A percentile compares a stretch with the other conserved stretches of the same genome.
Evolutionary conservation across 2,113 vertebrate species (phyloP).

Genomic region (Paradoxurus hermaphroditus): DNA sequence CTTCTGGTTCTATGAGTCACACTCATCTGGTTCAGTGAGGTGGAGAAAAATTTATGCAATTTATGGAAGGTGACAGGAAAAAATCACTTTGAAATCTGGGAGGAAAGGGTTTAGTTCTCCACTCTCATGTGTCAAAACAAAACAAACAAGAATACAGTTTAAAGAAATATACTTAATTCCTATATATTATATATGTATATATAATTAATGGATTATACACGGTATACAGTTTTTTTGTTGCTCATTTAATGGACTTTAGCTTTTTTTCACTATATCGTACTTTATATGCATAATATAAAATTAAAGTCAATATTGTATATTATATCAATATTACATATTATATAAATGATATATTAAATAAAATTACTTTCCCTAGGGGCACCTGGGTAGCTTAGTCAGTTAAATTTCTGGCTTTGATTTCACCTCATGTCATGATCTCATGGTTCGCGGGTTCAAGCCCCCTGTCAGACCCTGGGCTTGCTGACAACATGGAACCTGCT

Average conservation of each 20-base stretch:
- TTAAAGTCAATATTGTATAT: background rate
- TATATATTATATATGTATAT: background rate
- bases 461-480: too few species aligned
- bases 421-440: too few species aligned
- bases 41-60: background rate
- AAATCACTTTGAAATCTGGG: background rate
- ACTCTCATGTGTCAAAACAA: background rate
- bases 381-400: too few species aligned
- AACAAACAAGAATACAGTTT: background rate
- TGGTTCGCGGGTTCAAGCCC: too few species aligned
- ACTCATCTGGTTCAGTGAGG: background rate
- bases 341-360: too few species aligned
- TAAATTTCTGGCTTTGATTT: too few species aligned
- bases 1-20: constrained; percentile 21
- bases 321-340: background rate
- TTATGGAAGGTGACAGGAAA: background rate
- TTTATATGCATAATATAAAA: background rate
- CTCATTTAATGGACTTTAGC: background rate
- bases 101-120: background rate
- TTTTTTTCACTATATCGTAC: background rate
- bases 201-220: background rate
- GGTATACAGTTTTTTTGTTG: background rate
- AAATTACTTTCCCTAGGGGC: too few species aligned
- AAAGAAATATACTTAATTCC: background rate
- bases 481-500: too few species aligned